Evolutionary conservation across 2,888 invertebrate genomes (phyloP).

Genomic region (Hydrotaea cyrtoneurina): DNA sequence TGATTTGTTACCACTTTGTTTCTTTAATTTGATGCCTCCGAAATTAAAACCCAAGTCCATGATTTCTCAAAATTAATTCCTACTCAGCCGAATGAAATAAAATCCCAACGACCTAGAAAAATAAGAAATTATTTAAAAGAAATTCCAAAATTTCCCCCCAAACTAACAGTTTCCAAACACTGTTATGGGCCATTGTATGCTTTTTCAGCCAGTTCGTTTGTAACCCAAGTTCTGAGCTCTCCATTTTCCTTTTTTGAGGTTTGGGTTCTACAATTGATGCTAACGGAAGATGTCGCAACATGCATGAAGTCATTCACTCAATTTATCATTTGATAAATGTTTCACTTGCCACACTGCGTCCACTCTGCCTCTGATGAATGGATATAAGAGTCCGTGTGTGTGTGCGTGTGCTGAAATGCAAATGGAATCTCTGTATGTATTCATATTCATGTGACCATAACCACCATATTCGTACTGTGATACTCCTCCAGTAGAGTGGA

Average conservation of each 20-base stretch:
- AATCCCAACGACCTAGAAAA: too few species aligned
- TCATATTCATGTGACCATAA: neutral
- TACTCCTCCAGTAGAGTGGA: neutral
- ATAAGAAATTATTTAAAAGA: too few species aligned
- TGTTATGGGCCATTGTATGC: neutral
- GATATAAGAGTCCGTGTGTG: too few species aligned
- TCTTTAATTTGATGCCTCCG: too few species aligned
- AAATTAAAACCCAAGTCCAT: too few species aligned
- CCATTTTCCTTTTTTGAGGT: too few species aligned
- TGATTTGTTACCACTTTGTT: too few species aligned
- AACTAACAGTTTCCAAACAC: neutral
- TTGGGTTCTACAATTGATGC: slow-evolving; percentile 47
- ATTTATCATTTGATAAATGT: slow-evolving; percentile 80
- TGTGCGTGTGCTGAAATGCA: slow-evolving; percentile 71
- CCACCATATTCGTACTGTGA: neutral
- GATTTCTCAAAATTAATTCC: too few species aligned
- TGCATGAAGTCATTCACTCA: slow-evolving; percentile 80
- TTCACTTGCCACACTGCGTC: slow-evolving; percentile 67
- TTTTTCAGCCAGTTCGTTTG: neutral
- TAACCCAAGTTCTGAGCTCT: neutral
- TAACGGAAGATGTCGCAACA: slow-evolving; percentile 75
- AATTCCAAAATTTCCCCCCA: too few species aligned
- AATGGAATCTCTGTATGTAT: slow-evolving; percentile 1
- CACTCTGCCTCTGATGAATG: slow-evolving; percentile 25
- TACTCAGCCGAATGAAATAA: too few species aligned